phyloP scores from a whole-genome alignment of 2,888 invertebrate species.

The Plebejus argus region DNA sequence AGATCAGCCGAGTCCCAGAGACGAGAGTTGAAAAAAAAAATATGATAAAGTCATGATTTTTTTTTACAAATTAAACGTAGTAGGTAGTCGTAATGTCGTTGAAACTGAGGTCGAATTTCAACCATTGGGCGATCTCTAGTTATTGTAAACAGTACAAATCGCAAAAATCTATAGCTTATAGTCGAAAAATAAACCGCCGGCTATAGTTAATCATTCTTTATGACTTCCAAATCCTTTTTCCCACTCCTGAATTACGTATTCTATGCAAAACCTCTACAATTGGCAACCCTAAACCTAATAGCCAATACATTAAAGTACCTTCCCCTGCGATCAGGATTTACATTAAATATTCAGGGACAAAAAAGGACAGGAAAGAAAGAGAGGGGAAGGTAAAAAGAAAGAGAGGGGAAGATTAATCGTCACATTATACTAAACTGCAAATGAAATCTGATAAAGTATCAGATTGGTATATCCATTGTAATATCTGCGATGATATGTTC shows the following conservation, averaged over 20 bases:
- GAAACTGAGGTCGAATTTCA: too few species aligned
- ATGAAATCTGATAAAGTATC: constrained; percentile 20
- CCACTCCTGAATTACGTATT: not conserved
- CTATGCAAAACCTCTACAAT: not conserved
- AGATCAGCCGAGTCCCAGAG: too few species aligned
- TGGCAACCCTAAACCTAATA: constrained; percentile 7
- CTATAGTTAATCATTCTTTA: not conserved
- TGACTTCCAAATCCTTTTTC: not conserved
- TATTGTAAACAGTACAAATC: too few species aligned
- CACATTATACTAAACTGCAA: not conserved
- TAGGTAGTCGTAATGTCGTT: too few species aligned
- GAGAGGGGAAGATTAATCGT: not conserved
- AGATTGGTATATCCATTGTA: not conserved
- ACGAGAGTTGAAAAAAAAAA: too few species aligned
- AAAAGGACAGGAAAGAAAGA: not conserved
- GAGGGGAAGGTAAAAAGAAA: not conserved
- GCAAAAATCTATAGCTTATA: too few species aligned
- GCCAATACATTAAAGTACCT: constrained; percentile 2
- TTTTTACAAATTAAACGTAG: too few species aligned
- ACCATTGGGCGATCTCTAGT: too few species aligned
- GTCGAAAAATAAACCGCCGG: too few species aligned
- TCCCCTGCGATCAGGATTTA: not conserved
- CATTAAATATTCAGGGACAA: constrained; percentile 6
- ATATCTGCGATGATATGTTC: not conserved
- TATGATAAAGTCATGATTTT: too few species aligned